Evolutionary conservation across 2,113 vertebrate species (phyloP), one percentile per base, ranked within the genome.

Genomic region (Maylandia zebra): DNA sequence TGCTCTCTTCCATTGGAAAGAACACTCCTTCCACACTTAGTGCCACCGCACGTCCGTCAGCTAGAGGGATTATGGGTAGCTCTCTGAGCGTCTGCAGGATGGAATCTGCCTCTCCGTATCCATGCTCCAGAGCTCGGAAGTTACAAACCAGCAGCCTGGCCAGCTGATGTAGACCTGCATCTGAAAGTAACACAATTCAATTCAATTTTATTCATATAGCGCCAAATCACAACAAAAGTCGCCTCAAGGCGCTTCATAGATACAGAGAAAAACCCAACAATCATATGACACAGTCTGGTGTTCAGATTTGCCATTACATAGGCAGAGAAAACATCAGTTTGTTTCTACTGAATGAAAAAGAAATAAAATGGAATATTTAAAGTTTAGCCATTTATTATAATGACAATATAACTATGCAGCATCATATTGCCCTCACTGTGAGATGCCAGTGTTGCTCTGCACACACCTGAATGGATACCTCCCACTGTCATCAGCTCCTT

Each of bases 61-160:
- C 95, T 85, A 97, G 93, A n/a, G 97, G 97, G 66, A 97, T 95
- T 84, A 97, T 96, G 89, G 96, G 96, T 90, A 97, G 90, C 6
- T 96, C 95, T 53, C 81, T 90, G 16, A 97, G 95, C 19, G 88
- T 92, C 61, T 96, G 93, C 41, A 97, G 66, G 38, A 96, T 90
- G 22, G 85, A 85, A 6, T 96, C 95, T 1, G 87, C 83, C 50
- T 97, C 96, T 34, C 92, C 94, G 4, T 95, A 97, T 61, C 96
- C 96, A 2, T 96, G 91, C 86, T 97, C 96, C 87, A 97, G 86
- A 24, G 96, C 95, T n/a, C 96, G 95, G 91, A 95, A 96, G 91
- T 96, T 96, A 88, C 97, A 97, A 10, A 96, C 96, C 91, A 97
- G 89, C 9, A 97, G 91, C 86, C 92, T 91, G 89, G 96, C 96